Conservation (phyloP, 1,140 invertebrate species). For the Lepidostoma basale region DNA sequence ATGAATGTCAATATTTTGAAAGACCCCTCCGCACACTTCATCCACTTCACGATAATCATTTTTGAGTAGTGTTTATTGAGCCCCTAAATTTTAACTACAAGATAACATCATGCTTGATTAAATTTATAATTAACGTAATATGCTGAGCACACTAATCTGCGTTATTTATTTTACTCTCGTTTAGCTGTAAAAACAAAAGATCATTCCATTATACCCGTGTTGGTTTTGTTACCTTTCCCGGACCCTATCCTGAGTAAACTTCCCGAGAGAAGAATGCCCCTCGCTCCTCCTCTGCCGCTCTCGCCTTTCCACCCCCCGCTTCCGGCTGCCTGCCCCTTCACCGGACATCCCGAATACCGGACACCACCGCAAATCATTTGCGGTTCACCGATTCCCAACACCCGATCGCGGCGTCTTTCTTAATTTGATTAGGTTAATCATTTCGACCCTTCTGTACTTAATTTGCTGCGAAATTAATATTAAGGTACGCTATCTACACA, state of each 20-base stretch:
- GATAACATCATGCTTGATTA: constrained; percentile 24
- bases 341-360: constrained; percentile 16
- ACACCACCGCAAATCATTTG: constrained; percentile 14
- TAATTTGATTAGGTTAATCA: constrained; percentile 21
- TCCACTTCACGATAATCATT: neutral
- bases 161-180: constrained; percentile 31
- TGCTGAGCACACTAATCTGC: constrained; percentile 25
- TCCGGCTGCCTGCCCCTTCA: neutral
- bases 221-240: constrained; percentile 7
- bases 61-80: neutral
- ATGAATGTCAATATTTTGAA: constrained; percentile 10
- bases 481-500: neutral
- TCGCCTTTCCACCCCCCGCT: too few species aligned
- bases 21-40: neutral
- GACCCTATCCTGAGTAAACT: constrained; percentile 15
- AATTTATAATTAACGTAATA: constrained; percentile 29
- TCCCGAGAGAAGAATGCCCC: constrained; percentile 8
- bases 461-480: neutral
- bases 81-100: constrained; percentile 26
- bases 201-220: constrained; percentile 23
- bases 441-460: neutral
- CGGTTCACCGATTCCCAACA: constrained; percentile 16
- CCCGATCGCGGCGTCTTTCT: constrained; percentile 16
- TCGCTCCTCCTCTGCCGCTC: neutral
- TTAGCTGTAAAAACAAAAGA: constrained; percentile 31